These are phyloP conservation scores for Donacobius atricapilla DNA, from an alignment of 2,113 vertebrate species.

Conservation along the genomic window DNA sequence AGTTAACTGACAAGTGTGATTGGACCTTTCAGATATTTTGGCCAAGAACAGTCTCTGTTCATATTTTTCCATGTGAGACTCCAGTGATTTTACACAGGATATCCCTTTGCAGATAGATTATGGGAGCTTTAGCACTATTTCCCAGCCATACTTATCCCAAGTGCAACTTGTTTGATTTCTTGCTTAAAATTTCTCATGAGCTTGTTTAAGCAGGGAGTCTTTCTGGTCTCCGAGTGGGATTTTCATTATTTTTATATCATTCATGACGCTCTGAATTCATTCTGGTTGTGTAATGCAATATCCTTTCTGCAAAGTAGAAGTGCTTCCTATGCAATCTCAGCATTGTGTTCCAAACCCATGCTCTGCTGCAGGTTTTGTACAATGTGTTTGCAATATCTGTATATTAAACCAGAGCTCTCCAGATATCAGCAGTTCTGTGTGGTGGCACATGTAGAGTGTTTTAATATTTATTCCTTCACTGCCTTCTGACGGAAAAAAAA, in stretches of 20 bases:
- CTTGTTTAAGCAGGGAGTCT: not conserved
- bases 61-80: not conserved
- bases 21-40: not conserved
- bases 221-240: not conserved
- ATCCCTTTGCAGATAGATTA: not conserved
- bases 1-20: not conserved
- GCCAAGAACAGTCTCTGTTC: not conserved
- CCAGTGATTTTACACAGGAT: not conserved
- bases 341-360: not conserved
- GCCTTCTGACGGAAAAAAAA: not conserved
- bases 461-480: not conserved
- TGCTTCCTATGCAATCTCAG: not conserved
- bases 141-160: not conserved
- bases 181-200: not conserved
- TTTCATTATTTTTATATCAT: not conserved
- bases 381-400: not conserved
- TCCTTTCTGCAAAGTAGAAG: not conserved
- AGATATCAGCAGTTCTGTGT: not conserved
- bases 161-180: not conserved
- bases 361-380: not conserved
- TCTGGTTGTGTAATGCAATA: constrained; percentile 5
- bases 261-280: constrained; percentile 19
- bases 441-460: not conserved
- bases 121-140: not conserved
- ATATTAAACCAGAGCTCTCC: not conserved